Evolutionary conservation across 2,113 vertebrate species (phyloP).

Genomic region (Sebastes schlegelii): DNA sequence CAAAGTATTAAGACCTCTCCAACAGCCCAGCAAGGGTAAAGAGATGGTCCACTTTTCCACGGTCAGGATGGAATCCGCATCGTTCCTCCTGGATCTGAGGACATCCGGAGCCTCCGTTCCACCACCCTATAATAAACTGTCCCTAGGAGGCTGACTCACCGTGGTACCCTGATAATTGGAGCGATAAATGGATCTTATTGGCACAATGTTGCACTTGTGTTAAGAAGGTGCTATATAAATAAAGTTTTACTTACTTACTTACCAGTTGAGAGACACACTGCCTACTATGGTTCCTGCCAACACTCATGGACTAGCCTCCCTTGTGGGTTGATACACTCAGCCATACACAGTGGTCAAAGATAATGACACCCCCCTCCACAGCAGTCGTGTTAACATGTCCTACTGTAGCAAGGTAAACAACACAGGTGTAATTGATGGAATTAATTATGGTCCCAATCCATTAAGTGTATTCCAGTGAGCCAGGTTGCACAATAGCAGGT

Average conservation of each 20-base stretch:
- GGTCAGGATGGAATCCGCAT: too few species aligned
- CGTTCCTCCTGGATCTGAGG: background rate
- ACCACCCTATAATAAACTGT: background rate
- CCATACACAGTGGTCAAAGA: background rate
- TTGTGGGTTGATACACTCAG: background rate
- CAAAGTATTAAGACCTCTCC: too few species aligned
- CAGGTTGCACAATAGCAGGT: too few species aligned
- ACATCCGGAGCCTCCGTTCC: background rate
- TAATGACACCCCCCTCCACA: background rate
- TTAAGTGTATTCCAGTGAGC: too few species aligned
- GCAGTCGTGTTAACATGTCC: too few species aligned
- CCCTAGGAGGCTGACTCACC: background rate
- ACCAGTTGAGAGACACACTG: background rate
- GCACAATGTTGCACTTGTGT: background rate
- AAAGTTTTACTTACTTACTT: too few species aligned
- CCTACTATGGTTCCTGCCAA: background rate
- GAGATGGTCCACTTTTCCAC: background rate
- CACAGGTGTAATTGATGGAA: too few species aligned
- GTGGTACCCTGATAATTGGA: background rate
- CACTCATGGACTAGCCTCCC: background rate
- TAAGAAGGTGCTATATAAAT: too few species aligned
- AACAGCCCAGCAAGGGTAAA: background rate
- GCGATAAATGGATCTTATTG: background rate
- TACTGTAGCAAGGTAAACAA: too few species aligned
- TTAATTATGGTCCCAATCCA: too few species aligned